Evolutionary conservation across 2,888 invertebrate genomes (phyloP).

Genomic region (Rhyacophila evoluta): DNA sequence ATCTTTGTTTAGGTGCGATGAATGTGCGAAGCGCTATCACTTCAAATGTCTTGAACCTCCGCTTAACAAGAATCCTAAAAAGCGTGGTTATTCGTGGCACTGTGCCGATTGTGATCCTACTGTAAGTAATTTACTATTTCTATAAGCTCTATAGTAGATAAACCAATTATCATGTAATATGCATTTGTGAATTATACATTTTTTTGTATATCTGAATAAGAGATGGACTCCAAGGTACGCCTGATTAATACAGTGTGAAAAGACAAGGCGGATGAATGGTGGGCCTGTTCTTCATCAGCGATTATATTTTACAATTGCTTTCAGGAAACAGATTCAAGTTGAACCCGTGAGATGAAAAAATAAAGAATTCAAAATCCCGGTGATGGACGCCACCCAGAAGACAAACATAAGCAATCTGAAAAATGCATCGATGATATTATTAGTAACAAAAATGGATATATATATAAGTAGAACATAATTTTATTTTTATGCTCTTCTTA

Average conservation of each 20-base stretch:
- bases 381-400: neutral
- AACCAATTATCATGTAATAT: no score
- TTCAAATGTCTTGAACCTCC: conserved; percentile 95
- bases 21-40: conserved; percentile 91
- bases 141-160: no score
- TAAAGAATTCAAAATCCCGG: neutral
- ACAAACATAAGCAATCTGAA: neutral
- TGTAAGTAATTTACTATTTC: conserved; percentile 68
- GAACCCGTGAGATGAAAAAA: conserved; percentile 10
- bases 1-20: conserved; percentile 80
- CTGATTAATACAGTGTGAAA: no score
- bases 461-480: neutral
- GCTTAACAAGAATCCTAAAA: conserved; percentile 92
- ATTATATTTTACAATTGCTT: conserved; percentile 20
- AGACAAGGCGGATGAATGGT: no score
- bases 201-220: no score
- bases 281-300: no score
- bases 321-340: conserved; percentile 53
- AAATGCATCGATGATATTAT: neutral
- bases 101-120: conserved; percentile 96
- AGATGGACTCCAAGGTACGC: no score
- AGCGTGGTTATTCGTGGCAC: conserved; percentile 95
- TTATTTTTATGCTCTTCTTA: neutral
- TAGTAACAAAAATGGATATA: neutral
- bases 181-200: no score